phyloP scores from a whole-genome alignment of 2,113 vertebrate species.

The Corvus cornix region DNA sequence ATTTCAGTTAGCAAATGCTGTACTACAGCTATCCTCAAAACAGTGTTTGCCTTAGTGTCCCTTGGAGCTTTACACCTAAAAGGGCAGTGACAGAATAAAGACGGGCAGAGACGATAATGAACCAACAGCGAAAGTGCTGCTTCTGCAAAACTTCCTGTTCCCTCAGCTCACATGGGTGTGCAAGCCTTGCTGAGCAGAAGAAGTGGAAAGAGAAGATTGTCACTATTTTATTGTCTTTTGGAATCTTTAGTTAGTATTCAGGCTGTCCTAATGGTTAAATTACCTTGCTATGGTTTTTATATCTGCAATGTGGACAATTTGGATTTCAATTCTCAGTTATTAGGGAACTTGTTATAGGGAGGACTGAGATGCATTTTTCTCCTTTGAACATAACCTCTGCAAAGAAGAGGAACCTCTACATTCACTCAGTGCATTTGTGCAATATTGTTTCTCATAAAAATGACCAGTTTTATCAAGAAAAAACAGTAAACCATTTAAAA shows the following conservation, averaged over 20 bases:
- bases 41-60: neutral
- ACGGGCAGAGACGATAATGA: neutral
- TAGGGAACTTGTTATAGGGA: neutral
- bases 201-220: neutral
- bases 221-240: neutral
- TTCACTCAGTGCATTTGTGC: neutral
- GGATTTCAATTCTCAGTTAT: neutral
- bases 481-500: neutral
- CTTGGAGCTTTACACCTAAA: neutral
- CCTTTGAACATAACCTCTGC: neutral
- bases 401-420: neutral
- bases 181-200: neutral
- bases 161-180: rapidly evolving
- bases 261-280: neutral
- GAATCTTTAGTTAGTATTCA: neutral
- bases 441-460: neutral
- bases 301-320: neutral
- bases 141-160: neutral
- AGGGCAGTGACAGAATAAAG: neutral
- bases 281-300: neutral
- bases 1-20: neutral
- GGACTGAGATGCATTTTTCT: neutral
- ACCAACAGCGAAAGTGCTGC: rapidly evolving
- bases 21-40: neutral
- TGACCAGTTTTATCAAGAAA: neutral